These are phyloP conservation scores for Rhagonycha lutea DNA, from an alignment of 2,888 invertebrate genomes.

Conservation along the genomic window DNA sequence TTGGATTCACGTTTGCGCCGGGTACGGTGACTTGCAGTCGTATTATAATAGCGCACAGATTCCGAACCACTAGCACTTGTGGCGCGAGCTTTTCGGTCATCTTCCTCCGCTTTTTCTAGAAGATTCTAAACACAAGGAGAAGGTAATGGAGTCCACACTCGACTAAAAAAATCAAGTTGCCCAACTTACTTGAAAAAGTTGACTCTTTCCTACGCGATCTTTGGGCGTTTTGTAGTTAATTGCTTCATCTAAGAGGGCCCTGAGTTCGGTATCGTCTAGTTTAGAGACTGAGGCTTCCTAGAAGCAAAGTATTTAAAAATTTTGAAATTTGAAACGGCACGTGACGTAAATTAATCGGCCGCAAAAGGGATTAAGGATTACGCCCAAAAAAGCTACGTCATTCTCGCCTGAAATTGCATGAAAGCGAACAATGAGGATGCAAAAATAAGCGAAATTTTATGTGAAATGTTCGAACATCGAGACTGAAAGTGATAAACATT, in stretches of 20 bases:
- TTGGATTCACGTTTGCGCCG: constrained; percentile 54
- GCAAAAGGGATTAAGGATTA: constrained; percentile 13
- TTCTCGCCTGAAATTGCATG: constrained; percentile 6
- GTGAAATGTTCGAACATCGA: neutral
- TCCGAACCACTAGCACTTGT: constrained; percentile 57
- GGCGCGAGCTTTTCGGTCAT: constrained; percentile 66
- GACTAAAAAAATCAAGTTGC: neutral
- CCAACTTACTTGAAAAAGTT: constrained; percentile 73
- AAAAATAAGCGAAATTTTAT: neutral
- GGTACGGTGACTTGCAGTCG: constrained; percentile 53
- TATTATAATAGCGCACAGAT: constrained; percentile 54
- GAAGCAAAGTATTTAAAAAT: neutral
- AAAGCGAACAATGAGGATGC: neutral
- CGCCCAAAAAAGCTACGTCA: constrained; percentile 30
- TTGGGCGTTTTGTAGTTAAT: constrained; percentile 83
- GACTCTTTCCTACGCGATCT: constrained; percentile 83
- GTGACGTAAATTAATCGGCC: constrained; percentile 11
- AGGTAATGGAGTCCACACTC: neutral
- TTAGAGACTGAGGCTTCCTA: constrained; percentile 49
- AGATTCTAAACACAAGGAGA: constrained; percentile 67
- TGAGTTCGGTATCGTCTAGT: constrained; percentile 76
- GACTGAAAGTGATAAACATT: neutral
- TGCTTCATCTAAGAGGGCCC: constrained; percentile 81
- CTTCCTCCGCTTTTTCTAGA: constrained; percentile 76
- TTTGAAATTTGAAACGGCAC: constrained; percentile 5